Evolutionary conservation across 2,797 vertebrate genomes (phyloP).

Genomic region (Percopsis omiscomaycus): DNA sequence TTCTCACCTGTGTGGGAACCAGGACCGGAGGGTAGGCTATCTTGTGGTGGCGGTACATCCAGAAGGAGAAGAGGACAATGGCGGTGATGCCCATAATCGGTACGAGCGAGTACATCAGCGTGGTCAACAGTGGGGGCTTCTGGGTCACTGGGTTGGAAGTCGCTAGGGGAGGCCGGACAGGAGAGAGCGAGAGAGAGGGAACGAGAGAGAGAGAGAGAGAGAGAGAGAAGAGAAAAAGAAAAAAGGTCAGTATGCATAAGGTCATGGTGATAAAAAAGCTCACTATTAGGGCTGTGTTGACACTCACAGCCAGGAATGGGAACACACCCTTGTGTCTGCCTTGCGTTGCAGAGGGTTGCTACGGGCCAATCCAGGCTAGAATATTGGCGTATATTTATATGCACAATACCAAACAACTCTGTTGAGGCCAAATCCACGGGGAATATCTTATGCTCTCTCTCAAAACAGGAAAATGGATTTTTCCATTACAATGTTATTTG

Average conservation of each 20-base stretch:
- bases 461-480: neutral
- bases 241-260: neutral
- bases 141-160: constrained; percentile 84
- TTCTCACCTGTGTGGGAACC: constrained; percentile 76
- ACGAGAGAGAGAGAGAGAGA: neutral
- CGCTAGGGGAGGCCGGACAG: constrained; percentile 63
- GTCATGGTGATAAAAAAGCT: neutral
- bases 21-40: constrained; percentile 91
- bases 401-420: too few relatives aligned
- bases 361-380: neutral
- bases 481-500: neutral
- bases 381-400: neutral
- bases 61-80: constrained; percentile 87
- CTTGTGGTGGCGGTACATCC: constrained; percentile 95
- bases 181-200: constrained; percentile 4
- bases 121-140: constrained; percentile 84
- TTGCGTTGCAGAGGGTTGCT: neutral
- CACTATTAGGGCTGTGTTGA: too few relatives aligned
- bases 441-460: neutral
- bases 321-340: neutral
- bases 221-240: neutral
- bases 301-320: constrained; percentile 1
- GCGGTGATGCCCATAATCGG: constrained; percentile 88
- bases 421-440: too few relatives aligned
- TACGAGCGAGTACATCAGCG: constrained; percentile 88